Conservation (phyloP, 2,113 vertebrate genomes). For the Microtus ochrogaster region DNA sequence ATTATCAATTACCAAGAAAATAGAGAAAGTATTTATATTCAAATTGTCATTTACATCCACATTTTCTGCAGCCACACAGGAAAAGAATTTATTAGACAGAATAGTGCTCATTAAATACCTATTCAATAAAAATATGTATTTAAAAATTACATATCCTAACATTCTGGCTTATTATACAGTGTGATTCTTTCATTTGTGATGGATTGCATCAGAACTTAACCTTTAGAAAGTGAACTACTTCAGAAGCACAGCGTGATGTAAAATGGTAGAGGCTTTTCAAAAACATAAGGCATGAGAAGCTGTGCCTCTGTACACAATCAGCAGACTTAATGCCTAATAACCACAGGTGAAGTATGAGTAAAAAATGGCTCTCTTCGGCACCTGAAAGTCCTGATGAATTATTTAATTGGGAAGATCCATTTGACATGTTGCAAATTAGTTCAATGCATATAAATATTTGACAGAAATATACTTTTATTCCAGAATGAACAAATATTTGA, state of each 20-base stretch:
- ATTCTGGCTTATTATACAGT: background rate
- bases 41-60: constrained; percentile 38
- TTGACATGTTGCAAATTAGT: background rate
- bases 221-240: constrained; percentile 44
- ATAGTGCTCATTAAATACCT: background rate
- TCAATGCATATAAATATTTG: background rate
- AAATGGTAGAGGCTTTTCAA: background rate
- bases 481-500: background rate
- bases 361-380: background rate
- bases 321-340: background rate
- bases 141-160: background rate
- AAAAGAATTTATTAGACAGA: constrained; percentile 15
- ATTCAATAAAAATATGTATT: background rate
- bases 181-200: constrained; percentile 6
- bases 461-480: background rate
- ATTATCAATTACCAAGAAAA: constrained; percentile 66
- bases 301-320: background rate
- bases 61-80: background rate
- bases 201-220: constrained; percentile 34
- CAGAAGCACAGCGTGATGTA: background rate
- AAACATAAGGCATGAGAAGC: constrained; percentile 3
- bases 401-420: constrained; percentile 25
- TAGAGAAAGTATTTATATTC: constrained; percentile 42
- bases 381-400: constrained; percentile 14
- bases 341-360: background rate